phyloP scores from a whole-genome alignment of 2,797 vertebrate genomes.

The Amazona ochrocephala region DNA sequence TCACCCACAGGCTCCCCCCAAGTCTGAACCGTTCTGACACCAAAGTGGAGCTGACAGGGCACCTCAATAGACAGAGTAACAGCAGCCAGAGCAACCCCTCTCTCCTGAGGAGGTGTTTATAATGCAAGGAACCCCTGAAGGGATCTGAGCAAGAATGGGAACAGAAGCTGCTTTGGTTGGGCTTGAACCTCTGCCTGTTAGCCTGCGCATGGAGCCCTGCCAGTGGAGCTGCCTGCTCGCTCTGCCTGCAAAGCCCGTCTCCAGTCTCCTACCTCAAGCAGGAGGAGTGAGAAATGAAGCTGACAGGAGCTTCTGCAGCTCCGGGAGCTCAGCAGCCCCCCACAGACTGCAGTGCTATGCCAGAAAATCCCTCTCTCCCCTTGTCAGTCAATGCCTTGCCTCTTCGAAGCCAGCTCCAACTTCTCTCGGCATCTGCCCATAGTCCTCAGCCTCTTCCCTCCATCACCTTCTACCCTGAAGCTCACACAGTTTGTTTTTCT shows the following conservation, averaged over 20 bases:
- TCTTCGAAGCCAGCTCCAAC: not conserved
- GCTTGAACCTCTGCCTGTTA: not conserved
- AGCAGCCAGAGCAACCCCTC: not conserved
- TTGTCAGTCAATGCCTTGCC: not conserved
- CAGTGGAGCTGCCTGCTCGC: not conserved
- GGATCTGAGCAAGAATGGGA: not conserved
- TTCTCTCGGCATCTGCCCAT: not conserved
- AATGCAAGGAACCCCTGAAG: not conserved
- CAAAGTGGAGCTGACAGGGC: not conserved
- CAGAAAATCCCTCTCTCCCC: not conserved
- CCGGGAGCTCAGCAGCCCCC: not conserved
- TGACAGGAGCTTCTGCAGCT: not conserved
- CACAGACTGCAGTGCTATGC: not conserved
- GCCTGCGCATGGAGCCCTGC: fast-evolving
- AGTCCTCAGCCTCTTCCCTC: not conserved
- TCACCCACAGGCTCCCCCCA: not conserved
- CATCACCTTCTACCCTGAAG: fast-evolving
- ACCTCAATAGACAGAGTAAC: not conserved
- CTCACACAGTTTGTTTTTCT: fast-evolving
- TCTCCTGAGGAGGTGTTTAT: constrained; percentile 15
- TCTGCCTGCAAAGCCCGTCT: not conserved
- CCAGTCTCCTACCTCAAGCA: not conserved
- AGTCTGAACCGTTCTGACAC: not conserved
- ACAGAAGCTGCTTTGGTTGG: constrained; percentile 24
- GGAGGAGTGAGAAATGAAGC: not conserved